Evolutionary conservation across 2,797 vertebrate genomes (phyloP), one percentile per base, ranked within the genome.

Genomic region (Peromyscus attwateri): DNA sequence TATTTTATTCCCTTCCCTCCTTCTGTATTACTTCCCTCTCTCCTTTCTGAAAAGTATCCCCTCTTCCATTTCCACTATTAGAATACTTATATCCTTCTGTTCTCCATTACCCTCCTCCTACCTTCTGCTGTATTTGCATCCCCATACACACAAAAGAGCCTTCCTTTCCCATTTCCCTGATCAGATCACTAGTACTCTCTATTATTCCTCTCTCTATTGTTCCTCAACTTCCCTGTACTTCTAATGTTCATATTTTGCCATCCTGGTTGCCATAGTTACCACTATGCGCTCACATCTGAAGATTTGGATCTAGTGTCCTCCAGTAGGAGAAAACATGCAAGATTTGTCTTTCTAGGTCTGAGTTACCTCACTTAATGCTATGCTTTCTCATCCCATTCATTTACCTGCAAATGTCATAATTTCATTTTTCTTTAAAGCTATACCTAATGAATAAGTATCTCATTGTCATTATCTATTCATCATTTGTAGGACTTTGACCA

Each of bases 101-200:
- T 43, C 40, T 17, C 21, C 23, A 71, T 46, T 76, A 29, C 2
- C 2, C 4, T 43, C 4, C 40, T 76, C 25, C 25, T 14, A 37
- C 70, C n/a, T 25, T 75, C 52, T 27, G 25, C 40, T 43, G 5
- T 27, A 76, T 43, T 76, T 43, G 6, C 73, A 46, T 43, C 25
- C 12, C 73, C 1, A 14, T 17, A 43, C 27, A 31, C 64, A 14
- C 7, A 23, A 71, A 21, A 21, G 40, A 76, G 10, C 23, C 40
- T 23, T 27, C 6, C 0, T 0, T 29, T 27, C 2, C 16, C 5
- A 29, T 43, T 76, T 76, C 25, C 73, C 5, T 6, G 0, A 6
- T 27, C 73, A 43, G 11, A 43, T 37, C 3, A 70, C 68, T 21
- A 66, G 11, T 66, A 55, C 4, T 55, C 52, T 55, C 14, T 55